Evolutionary conservation across 2,888 invertebrate genomes (phyloP).

Genomic region (Cephus rjabovi): DNA sequence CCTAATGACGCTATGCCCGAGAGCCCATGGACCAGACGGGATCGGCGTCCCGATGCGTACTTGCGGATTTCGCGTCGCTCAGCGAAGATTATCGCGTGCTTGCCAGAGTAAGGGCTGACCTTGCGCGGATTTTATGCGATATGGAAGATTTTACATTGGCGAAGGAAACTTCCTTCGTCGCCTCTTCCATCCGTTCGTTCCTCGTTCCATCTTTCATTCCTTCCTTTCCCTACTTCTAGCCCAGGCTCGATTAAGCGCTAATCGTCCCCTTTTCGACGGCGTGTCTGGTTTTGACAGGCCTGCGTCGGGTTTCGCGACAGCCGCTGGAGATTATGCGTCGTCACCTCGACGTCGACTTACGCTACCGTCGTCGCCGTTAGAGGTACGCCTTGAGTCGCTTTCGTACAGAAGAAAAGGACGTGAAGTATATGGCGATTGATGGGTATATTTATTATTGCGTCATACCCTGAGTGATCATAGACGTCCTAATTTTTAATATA

Average conservation of each 20-base stretch:
- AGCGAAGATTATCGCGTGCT: background rate
- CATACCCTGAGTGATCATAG: no score
- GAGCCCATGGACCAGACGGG: background rate
- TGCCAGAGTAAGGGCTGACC: background rate
- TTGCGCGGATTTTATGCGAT: background rate
- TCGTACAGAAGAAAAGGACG: background rate
- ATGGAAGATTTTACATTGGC: background rate
- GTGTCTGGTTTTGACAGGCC: background rate
- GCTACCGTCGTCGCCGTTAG: background rate
- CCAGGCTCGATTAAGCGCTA: background rate
- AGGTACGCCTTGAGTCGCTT: background rate
- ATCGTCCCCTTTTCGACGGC: background rate
- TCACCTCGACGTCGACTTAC: background rate
- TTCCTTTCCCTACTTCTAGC: background rate
- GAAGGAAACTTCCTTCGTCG: background rate
- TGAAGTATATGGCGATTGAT: background rate
- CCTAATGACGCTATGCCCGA: background rate
- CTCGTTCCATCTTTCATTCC: background rate
- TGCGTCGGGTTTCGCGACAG: background rate
- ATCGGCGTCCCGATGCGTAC: background rate
- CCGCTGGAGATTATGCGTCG: background rate
- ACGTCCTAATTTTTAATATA: background rate
- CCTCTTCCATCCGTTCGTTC: background rate
- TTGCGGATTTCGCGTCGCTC: no score
- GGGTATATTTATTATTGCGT: no score